Percentiles rank a stretch among this genome's conserved stretches.
Evolutionary conservation across 2,888 invertebrate species (phyloP).

Genomic region (Drosophila paramelanica): DNA sequence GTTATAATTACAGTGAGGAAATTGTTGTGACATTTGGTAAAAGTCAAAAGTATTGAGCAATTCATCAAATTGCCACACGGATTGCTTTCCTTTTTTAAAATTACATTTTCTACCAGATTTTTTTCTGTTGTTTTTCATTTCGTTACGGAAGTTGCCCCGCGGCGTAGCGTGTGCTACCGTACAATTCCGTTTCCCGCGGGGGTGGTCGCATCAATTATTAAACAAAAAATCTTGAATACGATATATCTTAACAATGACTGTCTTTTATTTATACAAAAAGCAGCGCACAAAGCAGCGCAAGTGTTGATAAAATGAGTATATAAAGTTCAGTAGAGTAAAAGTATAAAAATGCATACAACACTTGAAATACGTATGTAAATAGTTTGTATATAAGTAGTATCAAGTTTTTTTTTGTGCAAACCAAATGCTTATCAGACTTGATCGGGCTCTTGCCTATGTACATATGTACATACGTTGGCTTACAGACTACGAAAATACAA

Average conservation of each 20-base stretch:
- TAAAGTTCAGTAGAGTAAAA: slow-evolving; percentile 53
- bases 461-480: slow-evolving; percentile 15
- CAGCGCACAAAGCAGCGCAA: slow-evolving; percentile 14
- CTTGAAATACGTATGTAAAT: slow-evolving; percentile 27
- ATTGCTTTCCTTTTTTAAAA: slow-evolving; percentile 48
- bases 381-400: slow-evolving; percentile 21
- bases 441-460: not conserved
- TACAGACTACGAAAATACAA: slow-evolving; percentile 33
- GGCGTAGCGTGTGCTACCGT: slow-evolving; percentile 77
- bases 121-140: slow-evolving; percentile 6
- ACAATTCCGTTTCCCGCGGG: slow-evolving; percentile 27
- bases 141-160: slow-evolving; percentile 63
- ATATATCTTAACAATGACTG: slow-evolving; percentile 67
- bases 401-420: slow-evolving; percentile 35
- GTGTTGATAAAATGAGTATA: slow-evolving; percentile 47
- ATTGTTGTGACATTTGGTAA: slow-evolving; percentile 76
- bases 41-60: slow-evolving; percentile 60
- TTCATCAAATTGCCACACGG: slow-evolving; percentile 71
- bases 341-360: slow-evolving; percentile 35
- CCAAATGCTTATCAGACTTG: slow-evolving; percentile 50
- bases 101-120: slow-evolving; percentile 31
- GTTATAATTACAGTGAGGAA: slow-evolving; percentile 55
- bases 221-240: slow-evolving; percentile 27
- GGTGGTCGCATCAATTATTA: slow-evolving; percentile 17
- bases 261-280: slow-evolving; percentile 56